A percentile compares a stretch with the other conserved stretches of the same genome.
These are phyloP conservation scores for Catocala sponsa DNA, from an alignment of 2,888 invertebrate species.

Conservation along the genomic window DNA sequence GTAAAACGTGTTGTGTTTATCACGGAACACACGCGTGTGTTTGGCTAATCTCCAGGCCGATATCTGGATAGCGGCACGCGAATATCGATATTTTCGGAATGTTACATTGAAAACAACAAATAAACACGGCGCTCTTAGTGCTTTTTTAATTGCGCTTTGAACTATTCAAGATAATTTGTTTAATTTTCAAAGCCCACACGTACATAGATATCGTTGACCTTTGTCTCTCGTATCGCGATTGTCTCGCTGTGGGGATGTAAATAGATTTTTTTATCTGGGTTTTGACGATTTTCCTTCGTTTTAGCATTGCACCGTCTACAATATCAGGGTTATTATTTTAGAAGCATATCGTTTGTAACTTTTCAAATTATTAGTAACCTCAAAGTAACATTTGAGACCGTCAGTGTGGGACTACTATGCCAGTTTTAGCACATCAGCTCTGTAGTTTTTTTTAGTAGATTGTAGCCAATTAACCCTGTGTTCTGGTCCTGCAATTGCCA, in stretches of 20 bases:
- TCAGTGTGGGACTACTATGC: no score
- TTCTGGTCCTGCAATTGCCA: no score
- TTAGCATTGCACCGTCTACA: not conserved
- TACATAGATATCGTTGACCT: conserved; percentile 29
- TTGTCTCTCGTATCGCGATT: conserved; percentile 11
- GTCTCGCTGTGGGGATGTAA: not conserved
- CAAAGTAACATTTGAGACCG: no score
- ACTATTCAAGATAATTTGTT: not conserved
- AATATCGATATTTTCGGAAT: conserved; percentile 17
- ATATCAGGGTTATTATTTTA: not conserved
- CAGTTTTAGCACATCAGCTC: no score
- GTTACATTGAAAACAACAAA: not conserved
- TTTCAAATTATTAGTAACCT: no score
- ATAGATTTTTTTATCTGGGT: conserved; percentile 7
- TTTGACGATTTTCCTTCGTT: conserved; percentile 4
- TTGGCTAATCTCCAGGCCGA: conserved; percentile 25
- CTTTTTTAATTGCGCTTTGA: no score
- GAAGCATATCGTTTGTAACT: no score
- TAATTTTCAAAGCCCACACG: conserved; percentile 11
- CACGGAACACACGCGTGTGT: conserved; percentile 9
- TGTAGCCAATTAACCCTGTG: no score
- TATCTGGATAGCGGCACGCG: conserved; percentile 16
- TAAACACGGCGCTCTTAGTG: no score
- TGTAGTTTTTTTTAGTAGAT: no score
- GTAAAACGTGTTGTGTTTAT: conserved; percentile 24